These are phyloP conservation scores for Brachylomia viminalis DNA, from an alignment of 2,888 invertebrate genomes.

Conservation along the genomic window DNA sequence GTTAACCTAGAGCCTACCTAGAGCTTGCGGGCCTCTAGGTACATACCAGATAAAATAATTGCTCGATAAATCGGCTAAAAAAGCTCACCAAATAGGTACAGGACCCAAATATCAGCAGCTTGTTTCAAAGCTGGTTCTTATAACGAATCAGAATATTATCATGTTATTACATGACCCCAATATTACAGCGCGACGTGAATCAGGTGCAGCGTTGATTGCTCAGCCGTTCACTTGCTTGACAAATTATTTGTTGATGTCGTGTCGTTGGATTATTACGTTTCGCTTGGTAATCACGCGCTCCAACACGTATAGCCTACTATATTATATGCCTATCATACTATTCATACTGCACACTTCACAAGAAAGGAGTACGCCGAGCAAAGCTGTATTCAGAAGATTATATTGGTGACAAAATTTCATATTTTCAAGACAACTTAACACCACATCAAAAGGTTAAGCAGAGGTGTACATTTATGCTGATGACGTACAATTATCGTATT, in stretches of 20 bases:
- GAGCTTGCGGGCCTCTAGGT: too few relatives aligned
- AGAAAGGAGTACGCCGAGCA: neutral
- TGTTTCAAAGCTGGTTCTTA: neutral
- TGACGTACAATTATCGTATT: neutral
- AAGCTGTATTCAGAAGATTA: neutral
- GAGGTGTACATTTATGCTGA: neutral
- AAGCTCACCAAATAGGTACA: neutral
- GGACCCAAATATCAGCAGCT: neutral
- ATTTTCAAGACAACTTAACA: neutral
- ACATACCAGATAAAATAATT: neutral
- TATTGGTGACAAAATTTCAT: neutral
- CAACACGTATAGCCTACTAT: conserved; percentile 30
- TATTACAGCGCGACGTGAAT: conserved; percentile 36
- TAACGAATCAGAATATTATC: conserved; percentile 1
- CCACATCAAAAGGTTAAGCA: neutral
- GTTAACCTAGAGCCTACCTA: too few relatives aligned
- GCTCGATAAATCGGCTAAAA: neutral
- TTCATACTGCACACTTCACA: neutral
- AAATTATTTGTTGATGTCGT: conserved; percentile 34
- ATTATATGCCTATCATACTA: conserved; percentile 1
- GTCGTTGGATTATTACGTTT: conserved; percentile 16
- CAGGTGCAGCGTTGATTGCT: conserved; percentile 33
- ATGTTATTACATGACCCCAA: conserved; percentile 31
- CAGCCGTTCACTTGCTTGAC: conserved; percentile 31
- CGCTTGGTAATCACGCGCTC: neutral